Evolutionary conservation across 2,888 invertebrate species (phyloP).

Genomic region (Priocnemis perturbator): DNA sequence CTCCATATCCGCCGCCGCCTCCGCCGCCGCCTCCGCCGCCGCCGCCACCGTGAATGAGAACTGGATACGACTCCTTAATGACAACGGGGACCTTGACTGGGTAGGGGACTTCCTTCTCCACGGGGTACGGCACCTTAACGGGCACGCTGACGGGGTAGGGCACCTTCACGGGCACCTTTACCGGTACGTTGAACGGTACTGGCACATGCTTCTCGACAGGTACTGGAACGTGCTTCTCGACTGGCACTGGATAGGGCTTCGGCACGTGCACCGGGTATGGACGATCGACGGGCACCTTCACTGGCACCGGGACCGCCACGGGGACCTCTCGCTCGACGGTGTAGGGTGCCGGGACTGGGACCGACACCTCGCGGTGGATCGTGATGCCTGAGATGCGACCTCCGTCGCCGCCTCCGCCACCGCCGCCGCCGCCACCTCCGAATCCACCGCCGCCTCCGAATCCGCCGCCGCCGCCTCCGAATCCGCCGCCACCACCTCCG

Average conservation of each 20-base stretch:
- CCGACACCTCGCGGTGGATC: conserved; percentile 66
- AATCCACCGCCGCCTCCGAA: conserved; percentile 33
- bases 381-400: conserved; percentile 67
- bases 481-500: conserved; percentile 35
- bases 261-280: conserved; percentile 64
- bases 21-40: conserved; percentile 47
- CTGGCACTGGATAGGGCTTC: conserved; percentile 63
- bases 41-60: conserved; percentile 52
- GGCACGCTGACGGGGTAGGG: conserved; percentile 63
- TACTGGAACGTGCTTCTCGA: conserved; percentile 41
- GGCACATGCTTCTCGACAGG: conserved; percentile 68
- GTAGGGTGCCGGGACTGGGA: conserved; percentile 68
- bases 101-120: conserved; percentile 58
- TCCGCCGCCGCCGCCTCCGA: conserved; percentile 46
- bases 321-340: conserved; percentile 65
- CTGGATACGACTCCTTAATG: conserved; percentile 66
- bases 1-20: conserved; percentile 40
- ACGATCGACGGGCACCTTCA: conserved; percentile 66
- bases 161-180: conserved; percentile 64
- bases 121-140: conserved; percentile 61
- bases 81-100: conserved; percentile 54
- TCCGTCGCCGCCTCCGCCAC: conserved; percentile 55
- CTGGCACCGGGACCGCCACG: conserved; percentile 65
- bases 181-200: conserved; percentile 65
- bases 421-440: conserved; percentile 45